A percentile compares a stretch with the other conserved stretches of the same genome.
These are phyloP conservation scores for Ascidia mentula DNA, from an alignment of 23 tunicate genomes.

Conservation along the genomic window DNA sequence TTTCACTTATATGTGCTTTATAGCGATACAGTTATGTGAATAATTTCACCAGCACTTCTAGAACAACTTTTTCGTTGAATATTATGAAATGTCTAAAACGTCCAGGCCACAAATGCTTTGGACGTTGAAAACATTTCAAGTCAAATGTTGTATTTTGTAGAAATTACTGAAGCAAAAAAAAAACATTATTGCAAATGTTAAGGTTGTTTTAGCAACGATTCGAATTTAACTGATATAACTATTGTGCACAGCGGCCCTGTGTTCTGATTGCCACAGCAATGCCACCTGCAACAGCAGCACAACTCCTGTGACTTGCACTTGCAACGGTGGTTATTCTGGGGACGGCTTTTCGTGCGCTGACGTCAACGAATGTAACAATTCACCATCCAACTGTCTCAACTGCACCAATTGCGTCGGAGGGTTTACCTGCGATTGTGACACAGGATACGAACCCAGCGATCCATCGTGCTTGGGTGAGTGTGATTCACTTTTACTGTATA, in stretches of 20 bases:
- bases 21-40: no score
- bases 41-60: no score
- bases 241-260: neutral
- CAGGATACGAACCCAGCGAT: slow-evolving; percentile 8
- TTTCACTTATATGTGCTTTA: no score
- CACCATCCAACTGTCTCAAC: neutral
- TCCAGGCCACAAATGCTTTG: no score
- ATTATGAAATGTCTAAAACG: no score
- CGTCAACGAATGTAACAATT: slow-evolving; percentile 5
- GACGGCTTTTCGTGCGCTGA: slow-evolving; percentile 9
- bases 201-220: neutral
- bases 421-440: slow-evolving; percentile 19
- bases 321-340: slow-evolving; percentile 19
- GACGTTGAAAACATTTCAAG: no score
- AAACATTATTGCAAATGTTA: neutral
- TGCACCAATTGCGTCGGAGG: neutral
- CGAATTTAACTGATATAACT: no score
- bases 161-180: neutral
- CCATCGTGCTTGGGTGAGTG: neutral
- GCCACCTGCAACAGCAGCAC: neutral
- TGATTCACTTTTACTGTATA: neutral
- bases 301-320: slow-evolving; percentile 12
- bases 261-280: slow-evolving; percentile 3
- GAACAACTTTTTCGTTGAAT: no score
- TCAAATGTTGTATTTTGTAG: no score